phyloP scores from a whole-genome alignment of 1,140 invertebrate species.

The Eubasilissa regina region DNA sequence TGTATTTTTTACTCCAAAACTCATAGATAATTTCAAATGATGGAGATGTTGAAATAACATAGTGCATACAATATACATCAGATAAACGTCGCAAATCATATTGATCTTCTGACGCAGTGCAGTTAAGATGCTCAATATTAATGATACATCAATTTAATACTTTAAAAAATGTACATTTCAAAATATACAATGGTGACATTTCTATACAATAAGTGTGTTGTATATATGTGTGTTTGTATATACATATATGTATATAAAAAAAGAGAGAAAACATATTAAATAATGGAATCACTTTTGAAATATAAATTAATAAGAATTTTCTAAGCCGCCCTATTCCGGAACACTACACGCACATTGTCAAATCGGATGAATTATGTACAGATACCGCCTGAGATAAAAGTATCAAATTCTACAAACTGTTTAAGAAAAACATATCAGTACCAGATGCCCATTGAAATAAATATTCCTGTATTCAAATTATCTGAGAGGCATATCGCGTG shows the following conservation, averaged over 20 bases:
- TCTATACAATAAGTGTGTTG: constrained; percentile 8
- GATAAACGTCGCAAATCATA: background rate
- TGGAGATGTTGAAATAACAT: too few relatives aligned
- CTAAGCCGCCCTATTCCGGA: background rate
- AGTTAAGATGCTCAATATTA: background rate
- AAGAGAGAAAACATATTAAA: constrained; percentile 14
- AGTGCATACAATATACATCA: too few relatives aligned
- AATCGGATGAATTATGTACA: too few relatives aligned
- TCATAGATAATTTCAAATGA: too few relatives aligned
- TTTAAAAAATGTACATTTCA: background rate
- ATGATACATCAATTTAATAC: background rate
- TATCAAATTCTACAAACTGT: too few relatives aligned
- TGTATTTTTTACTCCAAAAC: too few relatives aligned
- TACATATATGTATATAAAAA: constrained; percentile 18
- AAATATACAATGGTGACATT: background rate
- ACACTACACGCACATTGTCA: background rate
- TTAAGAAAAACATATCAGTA: too few relatives aligned
- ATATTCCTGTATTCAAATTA: too few relatives aligned
- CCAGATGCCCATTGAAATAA: too few relatives aligned
- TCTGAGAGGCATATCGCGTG: too few relatives aligned
- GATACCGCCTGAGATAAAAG: too few relatives aligned
- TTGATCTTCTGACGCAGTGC: background rate
- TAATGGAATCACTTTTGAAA: constrained; percentile 41
- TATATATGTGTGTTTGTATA: background rate
- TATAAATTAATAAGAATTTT: constrained; percentile 19